Conservation (phyloP, 1,140 invertebrate genomes). For the Heliothis virescens region DNA sequence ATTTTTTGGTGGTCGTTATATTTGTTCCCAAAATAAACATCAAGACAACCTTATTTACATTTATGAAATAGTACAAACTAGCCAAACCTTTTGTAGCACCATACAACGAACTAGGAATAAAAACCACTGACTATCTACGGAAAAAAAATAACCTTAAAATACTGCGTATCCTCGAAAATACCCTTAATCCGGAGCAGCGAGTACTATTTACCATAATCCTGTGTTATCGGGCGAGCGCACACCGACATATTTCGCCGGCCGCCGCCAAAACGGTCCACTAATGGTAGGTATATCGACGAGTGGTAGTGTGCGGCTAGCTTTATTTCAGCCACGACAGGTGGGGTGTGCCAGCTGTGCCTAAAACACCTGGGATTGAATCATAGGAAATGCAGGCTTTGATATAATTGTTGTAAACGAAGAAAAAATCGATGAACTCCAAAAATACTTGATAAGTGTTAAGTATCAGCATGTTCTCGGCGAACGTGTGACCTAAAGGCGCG, state of each 20-base stretch:
- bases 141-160: constrained; percentile 44
- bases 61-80: no score
- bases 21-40: no score
- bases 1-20: no score
- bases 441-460: not conserved
- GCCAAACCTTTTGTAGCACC: no score
- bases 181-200: constrained; percentile 50
- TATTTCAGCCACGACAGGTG: constrained; percentile 8
- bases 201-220: constrained; percentile 62
- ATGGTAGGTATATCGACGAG: constrained; percentile 31
- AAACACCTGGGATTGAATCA: no score
- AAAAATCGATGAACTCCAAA: not conserved
- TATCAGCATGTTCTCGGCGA: no score
- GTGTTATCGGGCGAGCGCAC: constrained; percentile 59
- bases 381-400: no score
- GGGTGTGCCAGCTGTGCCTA: not conserved
- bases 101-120: no score
- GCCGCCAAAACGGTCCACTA: constrained; percentile 6
- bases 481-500: no score
- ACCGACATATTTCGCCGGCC: constrained; percentile 54
- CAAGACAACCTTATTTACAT: no score
- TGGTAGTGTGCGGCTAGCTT: constrained; percentile 7
- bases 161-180: constrained; percentile 46
- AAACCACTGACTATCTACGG: not conserved
- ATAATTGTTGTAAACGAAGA: not conserved